These are phyloP conservation scores for Drosophila mimica DNA, from an alignment of 2,888 invertebrate genomes.

Conservation along the genomic window DNA sequence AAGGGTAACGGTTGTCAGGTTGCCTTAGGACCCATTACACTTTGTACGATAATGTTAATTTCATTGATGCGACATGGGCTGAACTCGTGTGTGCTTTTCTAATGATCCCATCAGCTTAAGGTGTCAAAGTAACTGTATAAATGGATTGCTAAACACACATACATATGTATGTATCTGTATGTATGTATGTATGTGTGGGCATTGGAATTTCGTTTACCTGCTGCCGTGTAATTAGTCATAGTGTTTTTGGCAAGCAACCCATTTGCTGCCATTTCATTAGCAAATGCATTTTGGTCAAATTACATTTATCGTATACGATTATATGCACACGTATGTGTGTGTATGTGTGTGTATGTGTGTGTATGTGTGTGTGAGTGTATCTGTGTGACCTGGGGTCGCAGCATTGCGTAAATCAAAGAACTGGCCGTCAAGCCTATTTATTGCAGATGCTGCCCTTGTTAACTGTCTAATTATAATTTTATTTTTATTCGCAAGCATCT, in stretches of 20 bases:
- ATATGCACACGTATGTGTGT: background rate
- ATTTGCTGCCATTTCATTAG: conserved; percentile 39
- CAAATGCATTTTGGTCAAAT: conserved; percentile 36
- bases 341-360: background rate
- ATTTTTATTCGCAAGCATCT: conserved; percentile 31
- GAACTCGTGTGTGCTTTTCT: conserved; percentile 3
- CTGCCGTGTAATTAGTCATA: conserved; percentile 33
- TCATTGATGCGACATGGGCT: conserved; percentile 1
- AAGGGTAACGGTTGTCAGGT: too few species aligned
- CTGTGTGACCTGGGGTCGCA: conserved; percentile 1
- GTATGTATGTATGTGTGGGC: background rate
- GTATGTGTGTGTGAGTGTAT: background rate
- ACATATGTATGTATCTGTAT: background rate
- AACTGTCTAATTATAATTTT: conserved; percentile 26
- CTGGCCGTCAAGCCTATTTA: conserved; percentile 21
- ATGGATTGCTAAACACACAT: background rate
- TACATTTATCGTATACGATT: background rate
- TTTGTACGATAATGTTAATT: conserved; percentile 1
- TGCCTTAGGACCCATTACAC: background rate
- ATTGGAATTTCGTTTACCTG: background rate
- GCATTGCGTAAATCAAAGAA: conserved; percentile 21
- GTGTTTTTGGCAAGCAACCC: conserved; percentile 2
- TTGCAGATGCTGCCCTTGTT: conserved; percentile 31
- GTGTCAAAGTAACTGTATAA: conserved; percentile 10
- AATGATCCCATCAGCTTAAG: conserved; percentile 13